Conservation (phyloP, 2,797 vertebrate species). For the Rhynchotus rufescens region DNA sequence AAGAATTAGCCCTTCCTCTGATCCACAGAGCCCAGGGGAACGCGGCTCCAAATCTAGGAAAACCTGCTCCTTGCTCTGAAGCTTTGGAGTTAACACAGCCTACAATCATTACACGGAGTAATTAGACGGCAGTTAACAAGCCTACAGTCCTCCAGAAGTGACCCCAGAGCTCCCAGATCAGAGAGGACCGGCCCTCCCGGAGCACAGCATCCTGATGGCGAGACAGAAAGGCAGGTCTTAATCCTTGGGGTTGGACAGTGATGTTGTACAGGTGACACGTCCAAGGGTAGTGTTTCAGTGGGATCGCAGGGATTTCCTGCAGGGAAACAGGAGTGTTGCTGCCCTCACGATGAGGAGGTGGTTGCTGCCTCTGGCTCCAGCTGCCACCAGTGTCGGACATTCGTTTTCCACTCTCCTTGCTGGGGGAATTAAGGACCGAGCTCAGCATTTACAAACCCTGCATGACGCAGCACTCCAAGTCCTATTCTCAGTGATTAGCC, state of each 20-base stretch:
- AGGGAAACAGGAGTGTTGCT: not conserved
- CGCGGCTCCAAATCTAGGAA: accelerated
- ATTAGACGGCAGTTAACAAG: accelerated
- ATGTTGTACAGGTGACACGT: conserved; percentile 25
- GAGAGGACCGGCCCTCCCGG: not conserved
- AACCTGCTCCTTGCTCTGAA: not conserved
- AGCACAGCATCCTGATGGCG: not conserved
- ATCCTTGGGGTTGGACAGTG: not conserved
- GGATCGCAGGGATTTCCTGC: not conserved
- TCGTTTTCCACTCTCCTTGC: not conserved
- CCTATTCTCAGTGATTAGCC: not conserved
- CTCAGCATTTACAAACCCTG: not conserved
- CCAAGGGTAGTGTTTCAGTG: not conserved
- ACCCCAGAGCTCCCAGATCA: not conserved
- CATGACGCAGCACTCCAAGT: not conserved
- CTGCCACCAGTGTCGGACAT: not conserved
- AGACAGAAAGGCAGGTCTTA: not conserved
- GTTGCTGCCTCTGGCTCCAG: not conserved
- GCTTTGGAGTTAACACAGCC: not conserved
- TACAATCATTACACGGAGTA: accelerated
- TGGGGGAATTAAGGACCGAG: not conserved
- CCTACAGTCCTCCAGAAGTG: not conserved
- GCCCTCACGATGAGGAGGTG: not conserved
- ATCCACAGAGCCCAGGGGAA: accelerated
- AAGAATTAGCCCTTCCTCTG: not conserved